A percentile compares a stretch with the other conserved stretches of the same genome.
phyloP scores from a whole-genome alignment of 2,888 invertebrate species.

The Spilarctia lutea region DNA sequence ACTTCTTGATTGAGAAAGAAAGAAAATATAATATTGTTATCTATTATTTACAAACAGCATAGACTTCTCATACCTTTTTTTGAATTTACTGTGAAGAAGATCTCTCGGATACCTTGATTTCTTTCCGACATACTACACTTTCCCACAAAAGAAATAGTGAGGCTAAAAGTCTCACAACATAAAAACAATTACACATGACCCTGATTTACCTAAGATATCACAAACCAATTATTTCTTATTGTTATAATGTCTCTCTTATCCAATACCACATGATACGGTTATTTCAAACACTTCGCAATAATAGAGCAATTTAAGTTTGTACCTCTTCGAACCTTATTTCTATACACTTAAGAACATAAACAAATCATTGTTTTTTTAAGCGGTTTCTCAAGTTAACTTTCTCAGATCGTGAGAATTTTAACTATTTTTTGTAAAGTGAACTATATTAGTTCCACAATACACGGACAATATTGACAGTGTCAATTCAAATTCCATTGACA shows the following conservation, averaged over 20 bases:
- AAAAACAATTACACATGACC: constrained; percentile 14
- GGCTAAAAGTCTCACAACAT: constrained; percentile 12
- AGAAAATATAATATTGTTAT: no score
- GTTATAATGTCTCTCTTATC: constrained; percentile 18
- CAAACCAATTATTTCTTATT: constrained; percentile 13
- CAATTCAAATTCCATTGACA: background rate
- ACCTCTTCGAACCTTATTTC: constrained; percentile 29
- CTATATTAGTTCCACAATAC: constrained; percentile 28
- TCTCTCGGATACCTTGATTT: background rate
- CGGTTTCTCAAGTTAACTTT: constrained; percentile 71
- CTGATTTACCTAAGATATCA: constrained; percentile 17
- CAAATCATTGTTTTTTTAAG: constrained; percentile 33
- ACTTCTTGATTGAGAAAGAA: no score
- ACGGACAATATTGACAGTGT: constrained; percentile 11
- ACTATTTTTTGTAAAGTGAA: constrained; percentile 48
- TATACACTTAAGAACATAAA: constrained; percentile 28
- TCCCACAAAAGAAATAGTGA: background rate
- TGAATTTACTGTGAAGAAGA: background rate
- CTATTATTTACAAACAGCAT: background rate
- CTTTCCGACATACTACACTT: background rate
- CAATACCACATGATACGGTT: constrained; percentile 35
- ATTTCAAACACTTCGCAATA: constrained; percentile 39
- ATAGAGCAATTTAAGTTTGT: constrained; percentile 47
- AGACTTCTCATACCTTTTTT: background rate
- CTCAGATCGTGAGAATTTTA: constrained; percentile 65